Conservation (phyloP, 2,113 vertebrate species). For the Octodon degus region DNA sequence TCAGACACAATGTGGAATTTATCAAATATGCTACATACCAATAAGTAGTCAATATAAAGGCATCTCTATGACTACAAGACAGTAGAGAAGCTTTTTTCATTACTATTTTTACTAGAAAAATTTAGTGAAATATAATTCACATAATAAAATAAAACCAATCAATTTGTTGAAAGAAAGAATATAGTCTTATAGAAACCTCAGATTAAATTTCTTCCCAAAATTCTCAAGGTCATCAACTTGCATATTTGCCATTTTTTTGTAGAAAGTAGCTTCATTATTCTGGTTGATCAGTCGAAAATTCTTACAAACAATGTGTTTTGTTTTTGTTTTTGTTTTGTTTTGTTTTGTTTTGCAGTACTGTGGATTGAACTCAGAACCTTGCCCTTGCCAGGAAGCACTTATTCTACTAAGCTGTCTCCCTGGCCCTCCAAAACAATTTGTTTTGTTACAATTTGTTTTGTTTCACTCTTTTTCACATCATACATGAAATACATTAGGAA, state of each 20-base stretch:
- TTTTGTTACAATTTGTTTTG: neutral
- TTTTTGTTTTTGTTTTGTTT: neutral
- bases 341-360: no score
- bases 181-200: neutral
- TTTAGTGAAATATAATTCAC: neutral
- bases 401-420: no score
- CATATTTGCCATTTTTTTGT: neutral
- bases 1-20: neutral
- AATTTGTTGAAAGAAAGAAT: neutral
- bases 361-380: no score
- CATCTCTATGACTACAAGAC: neutral
- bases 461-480: neutral
- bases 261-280: neutral
- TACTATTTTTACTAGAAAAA: neutral
- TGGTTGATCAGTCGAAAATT: neutral
- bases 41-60: neutral
- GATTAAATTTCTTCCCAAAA: neutral
- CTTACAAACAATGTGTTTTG: neutral
- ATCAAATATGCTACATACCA: neutral
- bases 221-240: neutral
- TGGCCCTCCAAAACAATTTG: no score
- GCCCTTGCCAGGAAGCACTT: no score
- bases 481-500: neutral
- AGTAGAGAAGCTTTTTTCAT: neutral
- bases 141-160: neutral